These are phyloP conservation scores for Penaeus chinensis DNA, from an alignment of 1,140 invertebrate genomes.

Conservation along the genomic window DNA sequence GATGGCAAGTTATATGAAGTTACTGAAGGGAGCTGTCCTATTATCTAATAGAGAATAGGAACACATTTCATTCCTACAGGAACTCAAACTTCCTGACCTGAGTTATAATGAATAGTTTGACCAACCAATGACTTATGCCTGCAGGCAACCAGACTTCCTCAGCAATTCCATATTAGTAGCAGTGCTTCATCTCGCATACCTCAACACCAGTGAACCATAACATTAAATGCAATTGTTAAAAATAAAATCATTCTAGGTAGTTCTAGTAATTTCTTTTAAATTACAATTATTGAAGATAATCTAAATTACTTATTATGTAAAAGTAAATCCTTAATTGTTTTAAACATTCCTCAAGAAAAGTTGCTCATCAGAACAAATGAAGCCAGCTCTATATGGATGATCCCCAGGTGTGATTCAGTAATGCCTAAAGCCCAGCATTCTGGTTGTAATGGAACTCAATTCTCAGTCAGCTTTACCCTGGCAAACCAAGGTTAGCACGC, in stretches of 20 bases:
- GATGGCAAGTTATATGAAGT: no score
- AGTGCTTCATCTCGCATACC: constrained; percentile 52
- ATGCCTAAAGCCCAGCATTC: constrained; percentile 43
- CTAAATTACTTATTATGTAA: constrained; percentile 20
- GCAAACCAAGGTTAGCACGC: constrained; percentile 18
- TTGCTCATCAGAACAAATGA: neutral
- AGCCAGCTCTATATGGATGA: constrained; percentile 28
- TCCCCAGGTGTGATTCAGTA: constrained; percentile 54
- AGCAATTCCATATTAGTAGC: constrained; percentile 44
- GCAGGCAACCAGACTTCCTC: constrained; percentile 52
- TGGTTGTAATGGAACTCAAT: constrained; percentile 55
- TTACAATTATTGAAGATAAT: neutral
- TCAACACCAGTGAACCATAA: constrained; percentile 37
- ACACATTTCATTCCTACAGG: constrained; percentile 30
- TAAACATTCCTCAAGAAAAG: constrained; percentile 8
- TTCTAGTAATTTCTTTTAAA: no score
- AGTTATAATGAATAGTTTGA: constrained; percentile 44
- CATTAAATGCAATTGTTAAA: constrained; percentile 4
- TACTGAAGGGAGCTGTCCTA: neutral
- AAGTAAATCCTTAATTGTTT: constrained; percentile 5
- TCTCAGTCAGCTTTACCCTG: neutral
- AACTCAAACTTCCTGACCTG: constrained; percentile 41
- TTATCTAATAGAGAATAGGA: neutral
- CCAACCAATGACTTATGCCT: constrained; percentile 55
- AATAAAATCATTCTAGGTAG: no score